Conservation (phyloP, 2,888 invertebrate genomes). For the Syrista parreyssii region DNA sequence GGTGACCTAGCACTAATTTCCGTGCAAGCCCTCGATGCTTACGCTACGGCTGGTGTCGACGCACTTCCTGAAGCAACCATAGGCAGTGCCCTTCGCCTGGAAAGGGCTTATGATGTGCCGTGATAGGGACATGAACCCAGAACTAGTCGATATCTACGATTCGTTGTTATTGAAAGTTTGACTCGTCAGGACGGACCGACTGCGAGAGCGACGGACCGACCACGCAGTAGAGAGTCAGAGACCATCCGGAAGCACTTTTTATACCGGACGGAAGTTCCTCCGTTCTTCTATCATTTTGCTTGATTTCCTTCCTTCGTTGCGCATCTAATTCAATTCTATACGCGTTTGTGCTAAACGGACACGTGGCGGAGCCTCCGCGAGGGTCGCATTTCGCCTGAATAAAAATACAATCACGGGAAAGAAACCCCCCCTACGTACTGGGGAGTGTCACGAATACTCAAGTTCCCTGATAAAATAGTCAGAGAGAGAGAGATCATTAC, state of each 20-base stretch:
- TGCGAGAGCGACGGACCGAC: background rate
- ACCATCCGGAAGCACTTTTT: background rate
- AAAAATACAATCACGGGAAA: slow-evolving; percentile 21
- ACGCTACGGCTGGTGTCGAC: slow-evolving; percentile 93
- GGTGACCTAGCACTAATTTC: slow-evolving; percentile 62
- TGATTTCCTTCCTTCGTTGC: background rate
- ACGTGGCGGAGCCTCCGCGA: background rate
- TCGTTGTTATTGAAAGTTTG: slow-evolving; percentile 11
- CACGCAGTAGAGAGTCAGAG: background rate
- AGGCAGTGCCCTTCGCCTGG: slow-evolving; percentile 69
- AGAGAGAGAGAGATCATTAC: background rate
- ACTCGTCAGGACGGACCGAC: slow-evolving; percentile 3
- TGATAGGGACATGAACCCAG: slow-evolving; percentile 79
- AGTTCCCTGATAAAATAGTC: background rate
- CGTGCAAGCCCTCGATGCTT: slow-evolving; percentile 76
- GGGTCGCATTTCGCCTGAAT: slow-evolving; percentile 14
- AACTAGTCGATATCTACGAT: slow-evolving; percentile 43
- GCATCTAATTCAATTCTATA: background rate
- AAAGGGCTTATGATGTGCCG: slow-evolving; percentile 75
- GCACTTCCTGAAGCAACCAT: slow-evolving; percentile 93
- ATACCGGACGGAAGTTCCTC: background rate
- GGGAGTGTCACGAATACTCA: background rate
- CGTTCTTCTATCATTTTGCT: background rate
- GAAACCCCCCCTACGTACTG: slow-evolving; percentile 8
- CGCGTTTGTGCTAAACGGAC: background rate